phyloP scores from a whole-genome alignment of 2,888 invertebrate species.

The Eurytoma californica region DNA sequence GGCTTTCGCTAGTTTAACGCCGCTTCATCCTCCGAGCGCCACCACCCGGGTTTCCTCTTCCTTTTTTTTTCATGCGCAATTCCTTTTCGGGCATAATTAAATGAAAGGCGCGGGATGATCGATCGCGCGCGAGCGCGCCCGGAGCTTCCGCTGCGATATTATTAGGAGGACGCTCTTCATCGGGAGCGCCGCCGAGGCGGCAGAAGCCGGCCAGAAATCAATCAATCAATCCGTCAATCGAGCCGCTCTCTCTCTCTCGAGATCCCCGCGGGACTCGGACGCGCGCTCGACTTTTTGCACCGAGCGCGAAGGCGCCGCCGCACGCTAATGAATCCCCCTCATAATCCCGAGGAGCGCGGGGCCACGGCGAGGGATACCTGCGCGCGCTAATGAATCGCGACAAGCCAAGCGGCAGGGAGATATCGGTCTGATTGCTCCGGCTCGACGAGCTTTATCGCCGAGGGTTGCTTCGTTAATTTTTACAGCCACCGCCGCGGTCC shows the following conservation, averaged over 20 bases:
- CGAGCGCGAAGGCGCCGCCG: background rate
- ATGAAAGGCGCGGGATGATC: slow-evolving; percentile 70
- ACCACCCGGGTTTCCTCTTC: background rate
- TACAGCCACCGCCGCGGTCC: background rate
- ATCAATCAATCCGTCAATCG: no score
- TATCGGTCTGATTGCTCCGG: slow-evolving; percentile 30
- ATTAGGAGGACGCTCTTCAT: slow-evolving; percentile 33
- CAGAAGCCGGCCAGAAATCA: no score
- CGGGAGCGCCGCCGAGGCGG: background rate
- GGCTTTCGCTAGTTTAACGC: slow-evolving; percentile 24
- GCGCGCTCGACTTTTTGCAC: background rate
- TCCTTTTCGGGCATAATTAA: slow-evolving; percentile 64
- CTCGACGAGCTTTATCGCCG: background rate
- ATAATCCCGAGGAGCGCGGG: background rate
- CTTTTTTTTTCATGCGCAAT: slow-evolving; percentile 9
- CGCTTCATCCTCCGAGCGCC: slow-evolving; percentile 1
- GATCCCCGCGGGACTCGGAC: background rate
- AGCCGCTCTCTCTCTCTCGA: slow-evolving; percentile 1
- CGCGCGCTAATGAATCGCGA: slow-evolving; percentile 48
- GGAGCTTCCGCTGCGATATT: slow-evolving; percentile 17
- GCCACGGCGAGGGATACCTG: no score
- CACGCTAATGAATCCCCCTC: slow-evolving; percentile 45
- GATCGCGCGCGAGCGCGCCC: slow-evolving; percentile 60
- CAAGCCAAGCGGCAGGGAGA: slow-evolving; percentile 12
- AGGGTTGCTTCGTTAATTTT: background rate